Evolutionary conservation across 2,113 vertebrate species (phyloP).

Genomic region (Gymnorhina tibicen): DNA sequence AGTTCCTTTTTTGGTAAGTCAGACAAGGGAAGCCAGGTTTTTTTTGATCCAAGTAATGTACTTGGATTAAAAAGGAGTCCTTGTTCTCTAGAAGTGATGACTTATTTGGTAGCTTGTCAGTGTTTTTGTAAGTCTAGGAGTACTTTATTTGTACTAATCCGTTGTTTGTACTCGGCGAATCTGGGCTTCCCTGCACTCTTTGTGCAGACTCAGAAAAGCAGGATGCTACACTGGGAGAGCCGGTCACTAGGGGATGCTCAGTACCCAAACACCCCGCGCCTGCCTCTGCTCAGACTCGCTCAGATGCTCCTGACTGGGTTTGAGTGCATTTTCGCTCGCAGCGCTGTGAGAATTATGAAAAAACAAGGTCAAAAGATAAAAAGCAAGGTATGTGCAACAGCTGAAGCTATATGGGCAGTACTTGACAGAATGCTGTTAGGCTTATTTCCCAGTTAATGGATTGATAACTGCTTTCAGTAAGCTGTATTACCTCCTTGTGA

Average conservation of each 20-base stretch:
- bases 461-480: neutral
- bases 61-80: neutral
- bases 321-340: neutral
- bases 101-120: neutral
- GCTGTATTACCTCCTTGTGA: neutral
- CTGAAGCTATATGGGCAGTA: neutral
- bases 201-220: neutral
- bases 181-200: neutral
- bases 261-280: neutral
- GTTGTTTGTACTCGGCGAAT: neutral
- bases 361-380: neutral
- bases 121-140: neutral
- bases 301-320: neutral
- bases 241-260: slow-evolving; percentile 57
- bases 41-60: neutral
- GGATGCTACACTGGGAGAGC: neutral
- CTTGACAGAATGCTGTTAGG: neutral
- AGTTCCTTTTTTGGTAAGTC: neutral
- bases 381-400: neutral
- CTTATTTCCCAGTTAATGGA: neutral
- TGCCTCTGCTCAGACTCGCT: neutral
- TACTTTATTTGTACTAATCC: neutral
- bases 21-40: neutral
- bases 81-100: neutral
- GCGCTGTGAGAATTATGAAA: neutral